Conservation (phyloP, 2,797 vertebrate genomes). For the Pantherophis alleghaniensis region DNA sequence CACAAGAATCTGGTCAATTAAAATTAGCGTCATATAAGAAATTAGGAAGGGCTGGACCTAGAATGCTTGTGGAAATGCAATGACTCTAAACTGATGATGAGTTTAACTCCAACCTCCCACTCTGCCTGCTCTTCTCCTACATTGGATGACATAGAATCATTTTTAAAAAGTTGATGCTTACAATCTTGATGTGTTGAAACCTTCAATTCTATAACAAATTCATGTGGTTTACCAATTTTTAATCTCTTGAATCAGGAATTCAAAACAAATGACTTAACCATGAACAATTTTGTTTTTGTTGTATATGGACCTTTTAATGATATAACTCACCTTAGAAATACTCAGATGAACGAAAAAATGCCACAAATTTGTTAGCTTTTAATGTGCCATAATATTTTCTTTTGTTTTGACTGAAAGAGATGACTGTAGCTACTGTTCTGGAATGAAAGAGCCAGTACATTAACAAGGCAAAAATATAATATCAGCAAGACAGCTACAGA, state of each 20-base stretch:
- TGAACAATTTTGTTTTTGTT: not conserved
- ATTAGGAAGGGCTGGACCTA: not conserved
- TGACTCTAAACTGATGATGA: not conserved
- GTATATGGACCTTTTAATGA: not conserved
- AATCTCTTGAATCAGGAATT: not conserved
- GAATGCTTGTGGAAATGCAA: not conserved
- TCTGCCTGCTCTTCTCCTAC: not conserved
- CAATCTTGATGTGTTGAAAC: accelerated
- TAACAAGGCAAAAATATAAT: not conserved
- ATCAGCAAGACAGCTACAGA: not conserved
- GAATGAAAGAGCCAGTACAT: not conserved
- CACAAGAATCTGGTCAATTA: not conserved
- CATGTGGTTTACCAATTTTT: not conserved
- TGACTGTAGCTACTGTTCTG: not conserved
- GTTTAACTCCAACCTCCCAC: not conserved
- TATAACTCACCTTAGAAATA: not conserved
- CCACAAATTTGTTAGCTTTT: not conserved
- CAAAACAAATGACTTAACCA: not conserved
- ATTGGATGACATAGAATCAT: not conserved
- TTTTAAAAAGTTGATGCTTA: constrained; percentile 7
- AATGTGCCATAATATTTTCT: not conserved
- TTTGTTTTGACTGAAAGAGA: not conserved
- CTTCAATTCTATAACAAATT: not conserved
- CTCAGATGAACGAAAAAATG: not conserved
- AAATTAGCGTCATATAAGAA: not conserved